Base-by-base conservation (phyloP, 2,113 vertebrate genomes). In the Tachuris rubrigastra region DNA sequence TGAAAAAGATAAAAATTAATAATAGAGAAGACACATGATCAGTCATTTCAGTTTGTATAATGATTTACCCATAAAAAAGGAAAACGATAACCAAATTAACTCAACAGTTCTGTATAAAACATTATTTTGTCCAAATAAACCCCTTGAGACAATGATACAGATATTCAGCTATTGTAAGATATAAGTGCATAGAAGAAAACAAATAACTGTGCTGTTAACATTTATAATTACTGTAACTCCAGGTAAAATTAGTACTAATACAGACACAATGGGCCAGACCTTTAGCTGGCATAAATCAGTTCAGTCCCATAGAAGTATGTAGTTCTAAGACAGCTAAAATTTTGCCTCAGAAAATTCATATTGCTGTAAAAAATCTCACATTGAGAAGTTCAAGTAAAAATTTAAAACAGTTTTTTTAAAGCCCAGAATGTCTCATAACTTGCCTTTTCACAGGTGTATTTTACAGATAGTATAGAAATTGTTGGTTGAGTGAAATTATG, bases 1-100 rank as follows among this genome's bases (percentile, higher is more conserved):
- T 95, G 69, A 94, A 94, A 95, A 91, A 31, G 79, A 86, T 94
- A 96, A 74, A 94, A 95, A 84, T 79, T 80, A 91, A 74, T 95
- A 97, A 96, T 78, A 92, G 39, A 18, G 27, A 92, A 96, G 97
- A 95, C 82, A 97, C 37, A 83, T 89, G 56, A 91, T 89, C 78
- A 39, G 7, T 22, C 24, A 59, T 91, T 95, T 96, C 73, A 47
- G 60, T 95, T 97, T 96, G 49, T 62, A 52, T 83, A 87, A 89
- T 65, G 63, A 85, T 91, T 97, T 78, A 68, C 78, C 8, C 28
- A 63, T n/a, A 28, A 84, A 95, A 87, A 97, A 71, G 78, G 76
- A 91, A 89, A 94, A 80, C 35, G 3, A 87, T 55, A 68, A 78
- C 37, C n/a, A 91, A 94, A 93, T 44, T 63, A 74, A 89, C 24